A percentile compares a stretch with the other conserved stretches of the same genome.
Evolutionary conservation across 2,888 invertebrate species (phyloP).

Genomic region (Pilophorus perplexus): DNA sequence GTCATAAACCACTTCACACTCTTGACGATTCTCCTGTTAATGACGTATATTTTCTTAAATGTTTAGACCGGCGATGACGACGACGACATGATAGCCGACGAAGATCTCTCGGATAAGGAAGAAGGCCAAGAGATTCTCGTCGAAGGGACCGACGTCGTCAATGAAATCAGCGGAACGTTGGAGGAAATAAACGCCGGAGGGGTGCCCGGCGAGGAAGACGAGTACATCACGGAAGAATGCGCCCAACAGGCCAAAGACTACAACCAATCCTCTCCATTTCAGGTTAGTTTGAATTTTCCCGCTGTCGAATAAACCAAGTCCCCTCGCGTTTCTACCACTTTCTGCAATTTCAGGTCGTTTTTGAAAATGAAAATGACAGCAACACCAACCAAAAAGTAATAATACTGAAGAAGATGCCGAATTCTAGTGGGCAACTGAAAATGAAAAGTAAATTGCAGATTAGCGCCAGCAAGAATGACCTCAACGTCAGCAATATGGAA

Average conservation of each 20-base stretch:
- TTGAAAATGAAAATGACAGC: constrained; percentile 17
- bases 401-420: constrained; percentile 29
- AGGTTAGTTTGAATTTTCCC: too few species aligned
- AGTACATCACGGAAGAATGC: background rate
- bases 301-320: too few species aligned
- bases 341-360: constrained; percentile 21
- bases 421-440: constrained; percentile 13
- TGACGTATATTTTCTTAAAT: too few species aligned
- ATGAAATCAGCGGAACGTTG: constrained; percentile 32
- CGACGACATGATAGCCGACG: constrained; percentile 26
- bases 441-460: constrained; percentile 25
- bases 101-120: constrained; percentile 28
- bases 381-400: constrained; percentile 24
- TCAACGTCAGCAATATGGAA: constrained; percentile 27
- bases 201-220: constrained; percentile 3
- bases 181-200: constrained; percentile 35
- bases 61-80: too few species aligned
- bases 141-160: constrained; percentile 29
- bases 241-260: constrained; percentile 1
- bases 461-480: constrained; percentile 31
- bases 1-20: too few species aligned
- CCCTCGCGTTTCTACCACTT: constrained; percentile 12
- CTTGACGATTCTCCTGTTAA: background rate
- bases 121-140: constrained; percentile 1
- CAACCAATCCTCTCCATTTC: constrained; percentile 28